phyloP scores from a whole-genome alignment of 2,113 vertebrate species.

The Porphyrio hochstetteri region DNA sequence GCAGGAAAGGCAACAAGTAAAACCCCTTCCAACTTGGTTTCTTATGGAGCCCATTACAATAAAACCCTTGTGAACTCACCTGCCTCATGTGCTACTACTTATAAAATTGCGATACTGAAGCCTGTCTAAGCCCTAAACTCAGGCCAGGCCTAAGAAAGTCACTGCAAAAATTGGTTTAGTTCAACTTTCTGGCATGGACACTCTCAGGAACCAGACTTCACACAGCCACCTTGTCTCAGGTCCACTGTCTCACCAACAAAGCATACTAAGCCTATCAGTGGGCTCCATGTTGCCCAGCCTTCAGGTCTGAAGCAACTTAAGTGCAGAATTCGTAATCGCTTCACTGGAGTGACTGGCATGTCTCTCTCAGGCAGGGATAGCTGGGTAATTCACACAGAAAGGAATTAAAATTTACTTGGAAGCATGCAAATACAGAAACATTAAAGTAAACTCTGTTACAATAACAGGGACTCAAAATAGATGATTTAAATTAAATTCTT shows the following conservation, averaged over 20 bases:
- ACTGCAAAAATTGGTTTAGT: background rate
- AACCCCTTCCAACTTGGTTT: background rate
- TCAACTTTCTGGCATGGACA: background rate
- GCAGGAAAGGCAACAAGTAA: background rate
- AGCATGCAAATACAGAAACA: background rate
- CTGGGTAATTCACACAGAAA: background rate
- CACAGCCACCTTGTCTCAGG: background rate
- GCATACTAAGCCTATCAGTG: background rate
- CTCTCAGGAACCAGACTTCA: background rate
- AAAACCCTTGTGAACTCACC: background rate
- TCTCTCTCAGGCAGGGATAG: background rate
- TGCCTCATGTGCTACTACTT: background rate
- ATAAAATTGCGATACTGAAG: background rate
- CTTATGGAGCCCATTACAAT: background rate
- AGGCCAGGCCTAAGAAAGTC: background rate
- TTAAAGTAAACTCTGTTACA: background rate
- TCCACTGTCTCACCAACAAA: background rate
- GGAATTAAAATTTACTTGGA: background rate
- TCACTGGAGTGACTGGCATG: background rate
- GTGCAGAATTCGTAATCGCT: background rate
- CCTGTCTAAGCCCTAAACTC: background rate
- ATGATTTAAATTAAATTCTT: background rate
- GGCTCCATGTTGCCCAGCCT: background rate
- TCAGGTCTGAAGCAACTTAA: background rate
- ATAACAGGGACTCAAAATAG: background rate